Evolutionary conservation across 2,113 vertebrate species (phyloP), one percentile per base, ranked within the genome.

Genomic region (Apeltes quadracus): DNA sequence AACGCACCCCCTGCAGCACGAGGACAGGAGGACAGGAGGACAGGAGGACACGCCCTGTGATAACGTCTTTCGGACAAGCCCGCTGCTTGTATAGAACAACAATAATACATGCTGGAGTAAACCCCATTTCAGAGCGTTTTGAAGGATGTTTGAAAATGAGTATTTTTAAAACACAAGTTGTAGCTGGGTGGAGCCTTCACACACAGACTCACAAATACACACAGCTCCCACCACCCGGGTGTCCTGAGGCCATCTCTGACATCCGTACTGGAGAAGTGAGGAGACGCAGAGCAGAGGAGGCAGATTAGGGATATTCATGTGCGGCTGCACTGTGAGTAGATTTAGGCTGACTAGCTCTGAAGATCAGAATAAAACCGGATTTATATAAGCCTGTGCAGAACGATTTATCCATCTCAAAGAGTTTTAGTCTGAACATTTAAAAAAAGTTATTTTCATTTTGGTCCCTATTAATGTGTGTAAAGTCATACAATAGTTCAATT

Each of bases 251-350:
- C 50, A 27, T 61, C 79, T 79, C 66, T 81, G 70, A 81, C 68
- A 85, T 69, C 64, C 2, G 15, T 29, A 68, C 43, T 14, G 27
- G 39, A 75, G 34, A 50, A 74, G 71, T 84, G 75, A 79, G 32
- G 22, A 76, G 69, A 83, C 54, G 61, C 69, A 85, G 75, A 85
- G 80, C 77, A 62, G 54, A 65, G 62, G 76, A 80, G 57, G 68
- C 59, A 76, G 75, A 81, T 85, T 72, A 79, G 20, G 41, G 71
- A 62, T 32, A 41, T 70, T 78, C 39, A 77, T 72, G 64, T 62
- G 39, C 46, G 71, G 62, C 39, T 61, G 34, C 32, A 43, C 29
- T 58, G 56, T 8, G 63, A 71, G 70, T 16, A 63, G 75, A 71
- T 77, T 61, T 73, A 38, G 23, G 27, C 27, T 43, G 48, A 55